A percentile compares a stretch with the other conserved stretches of the same genome.
Evolutionary conservation across 2,888 invertebrate species (phyloP).

Genomic region (Scaptomyza cyrtandrae): DNA sequence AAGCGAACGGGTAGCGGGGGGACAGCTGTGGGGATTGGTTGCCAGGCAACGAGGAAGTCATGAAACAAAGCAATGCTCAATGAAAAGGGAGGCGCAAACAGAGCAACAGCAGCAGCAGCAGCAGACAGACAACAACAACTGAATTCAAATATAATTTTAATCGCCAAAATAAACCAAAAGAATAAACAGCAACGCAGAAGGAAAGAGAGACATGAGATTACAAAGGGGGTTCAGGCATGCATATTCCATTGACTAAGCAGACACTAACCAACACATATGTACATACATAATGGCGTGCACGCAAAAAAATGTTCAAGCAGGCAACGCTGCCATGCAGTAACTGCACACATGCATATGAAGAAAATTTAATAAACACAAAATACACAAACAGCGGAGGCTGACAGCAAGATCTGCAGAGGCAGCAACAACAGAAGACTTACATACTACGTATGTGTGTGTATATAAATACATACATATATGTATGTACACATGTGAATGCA

Average conservation of each 20-base stretch:
- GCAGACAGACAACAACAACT: conserved; percentile 43
- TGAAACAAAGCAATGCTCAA: conserved; percentile 73
- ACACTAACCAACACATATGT: conserved; percentile 33
- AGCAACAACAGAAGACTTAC: conserved; percentile 26
- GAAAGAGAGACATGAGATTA: not conserved
- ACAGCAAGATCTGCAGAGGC: conserved; percentile 54
- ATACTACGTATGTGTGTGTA: conserved; percentile 3
- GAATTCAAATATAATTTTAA: conserved; percentile 79
- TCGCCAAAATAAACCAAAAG: conserved; percentile 71
- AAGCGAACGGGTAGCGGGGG: not conserved
- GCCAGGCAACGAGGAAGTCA: conserved; percentile 71
- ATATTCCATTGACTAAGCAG: conserved; percentile 41
- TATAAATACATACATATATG: no score
- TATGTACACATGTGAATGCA: conserved; percentile 1
- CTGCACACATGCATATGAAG: conserved; percentile 30
- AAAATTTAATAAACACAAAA: conserved; percentile 75
- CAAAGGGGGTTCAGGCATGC: conserved; percentile 8
- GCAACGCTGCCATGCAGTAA: conserved; percentile 25
- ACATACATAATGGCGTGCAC: conserved; percentile 64
- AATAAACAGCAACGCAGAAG: conserved; percentile 42
- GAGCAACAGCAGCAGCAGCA: conserved; percentile 45
- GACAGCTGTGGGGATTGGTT: conserved; percentile 27
- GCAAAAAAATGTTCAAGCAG: conserved; percentile 74
- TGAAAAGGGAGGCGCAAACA: conserved; percentile 43
- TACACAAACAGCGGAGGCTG: conserved; percentile 48